Conservation (phyloP, 2,113 vertebrate genomes). For the Dasyornis broadbenti region DNA sequence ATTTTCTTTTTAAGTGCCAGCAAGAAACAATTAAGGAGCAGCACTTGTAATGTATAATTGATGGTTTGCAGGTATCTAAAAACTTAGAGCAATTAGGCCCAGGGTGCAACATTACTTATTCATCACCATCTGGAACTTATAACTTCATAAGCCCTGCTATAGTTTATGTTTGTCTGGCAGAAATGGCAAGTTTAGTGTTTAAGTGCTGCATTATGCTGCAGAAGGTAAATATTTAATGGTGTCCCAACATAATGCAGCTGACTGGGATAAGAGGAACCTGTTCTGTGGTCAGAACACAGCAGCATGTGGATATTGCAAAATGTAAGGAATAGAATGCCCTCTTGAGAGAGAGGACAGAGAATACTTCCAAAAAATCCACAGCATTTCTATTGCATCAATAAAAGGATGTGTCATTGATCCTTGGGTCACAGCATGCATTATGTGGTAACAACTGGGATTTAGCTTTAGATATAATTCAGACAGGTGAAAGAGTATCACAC, state of each 20-base stretch:
- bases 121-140: conserved; percentile 61
- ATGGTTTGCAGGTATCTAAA: conserved; percentile 59
- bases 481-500: background rate
- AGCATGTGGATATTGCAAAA: background rate
- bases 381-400: background rate
- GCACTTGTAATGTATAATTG: conserved; percentile 59
- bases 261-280: background rate
- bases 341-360: background rate
- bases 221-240: conserved; percentile 65
- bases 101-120: conserved; percentile 53
- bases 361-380: background rate
- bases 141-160: conserved; percentile 12
- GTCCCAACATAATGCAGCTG: background rate
- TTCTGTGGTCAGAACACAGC: background rate
- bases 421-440: background rate
- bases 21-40: conserved; percentile 61
- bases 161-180: conserved; percentile 57
- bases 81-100: conserved; percentile 58
- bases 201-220: conserved; percentile 54
- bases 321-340: background rate
- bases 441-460: background rate
- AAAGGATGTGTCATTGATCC: background rate
- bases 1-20: conserved; percentile 50
- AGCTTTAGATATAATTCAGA: background rate
- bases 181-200: conserved; percentile 30